These are phyloP conservation scores for Bombus sylvicola DNA, from an alignment of 1,140 invertebrate genomes.

Conservation along the genomic window DNA sequence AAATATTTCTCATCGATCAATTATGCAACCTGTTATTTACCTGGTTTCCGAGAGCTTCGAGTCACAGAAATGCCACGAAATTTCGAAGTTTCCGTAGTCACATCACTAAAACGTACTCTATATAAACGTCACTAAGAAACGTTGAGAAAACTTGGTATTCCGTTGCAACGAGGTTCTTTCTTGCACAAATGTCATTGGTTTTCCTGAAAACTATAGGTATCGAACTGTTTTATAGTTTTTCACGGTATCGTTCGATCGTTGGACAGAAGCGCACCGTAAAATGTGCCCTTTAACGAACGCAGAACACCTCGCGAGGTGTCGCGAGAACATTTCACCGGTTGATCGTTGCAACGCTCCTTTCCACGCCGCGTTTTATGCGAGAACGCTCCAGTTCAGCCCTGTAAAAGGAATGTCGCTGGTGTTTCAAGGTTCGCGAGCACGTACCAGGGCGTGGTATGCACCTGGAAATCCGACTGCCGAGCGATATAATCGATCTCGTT, in stretches of 20 bases:
- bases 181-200: background rate
- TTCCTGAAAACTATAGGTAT: background rate
- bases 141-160: background rate
- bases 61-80: too few species aligned
- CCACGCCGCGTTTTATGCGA: slow-evolving; percentile 42
- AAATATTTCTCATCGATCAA: too few species aligned
- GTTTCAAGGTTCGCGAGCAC: slow-evolving; percentile 64
- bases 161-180: background rate
- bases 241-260: background rate
- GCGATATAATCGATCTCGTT: slow-evolving; percentile 61
- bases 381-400: slow-evolving; percentile 62
- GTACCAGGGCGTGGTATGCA: slow-evolving; percentile 66
- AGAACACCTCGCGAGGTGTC: background rate
- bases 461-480: slow-evolving; percentile 49
- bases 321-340: slow-evolving; percentile 19
- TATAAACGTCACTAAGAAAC: too few species aligned
- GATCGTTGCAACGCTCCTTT: slow-evolving; percentile 13
- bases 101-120: too few species aligned
- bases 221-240: background rate
- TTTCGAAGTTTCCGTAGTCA: too few species aligned
- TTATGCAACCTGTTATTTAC: too few species aligned
- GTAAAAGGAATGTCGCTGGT: slow-evolving; percentile 60
- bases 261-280: background rate
- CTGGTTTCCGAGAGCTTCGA: too few species aligned
- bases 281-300: background rate